Evolutionary conservation across 2,113 vertebrate genomes (phyloP).

Genomic region (Cinclus cinclus): DNA sequence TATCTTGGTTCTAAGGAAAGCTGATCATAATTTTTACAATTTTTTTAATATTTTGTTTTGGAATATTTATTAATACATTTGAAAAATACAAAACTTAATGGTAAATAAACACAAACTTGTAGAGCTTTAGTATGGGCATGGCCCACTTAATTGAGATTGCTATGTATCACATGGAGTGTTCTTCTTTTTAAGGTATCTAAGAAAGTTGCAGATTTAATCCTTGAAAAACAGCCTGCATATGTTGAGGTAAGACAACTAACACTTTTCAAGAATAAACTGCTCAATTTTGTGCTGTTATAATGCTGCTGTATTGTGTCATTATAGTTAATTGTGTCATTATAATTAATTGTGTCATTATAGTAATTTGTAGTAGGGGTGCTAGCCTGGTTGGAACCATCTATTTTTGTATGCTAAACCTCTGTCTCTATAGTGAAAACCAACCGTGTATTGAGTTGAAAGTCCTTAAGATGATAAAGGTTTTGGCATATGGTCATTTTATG

Average conservation of each 20-base stretch:
- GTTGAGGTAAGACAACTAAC: constrained; percentile 87
- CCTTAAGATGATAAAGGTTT: neutral
- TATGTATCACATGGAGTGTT: neutral
- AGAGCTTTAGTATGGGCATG: neutral
- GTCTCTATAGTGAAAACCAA: neutral
- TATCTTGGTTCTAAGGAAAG: neutral
- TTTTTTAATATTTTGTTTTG: neutral
- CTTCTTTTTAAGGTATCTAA: constrained; percentile 88
- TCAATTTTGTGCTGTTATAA: neutral
- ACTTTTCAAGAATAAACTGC: neutral
- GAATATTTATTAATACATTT: neutral
- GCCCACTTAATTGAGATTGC: neutral
- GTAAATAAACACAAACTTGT: neutral
- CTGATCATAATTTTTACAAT: neutral
- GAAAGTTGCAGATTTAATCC: constrained; percentile 96
- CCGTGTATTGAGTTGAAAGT: neutral
- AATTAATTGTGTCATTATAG: neutral
- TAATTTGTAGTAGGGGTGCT: neutral
- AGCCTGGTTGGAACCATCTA: neutral
- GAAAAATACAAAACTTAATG: neutral
- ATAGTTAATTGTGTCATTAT: neutral
- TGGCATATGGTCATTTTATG: neutral
- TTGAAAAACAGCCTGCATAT: constrained; percentile 97
- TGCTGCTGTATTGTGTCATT: neutral
- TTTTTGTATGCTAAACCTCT: neutral